A percentile compares a stretch with the other conserved stretches of the same genome.
Evolutionary conservation across 2,113 vertebrate genomes (phyloP).

Genomic region (Brachirus orientalis): DNA sequence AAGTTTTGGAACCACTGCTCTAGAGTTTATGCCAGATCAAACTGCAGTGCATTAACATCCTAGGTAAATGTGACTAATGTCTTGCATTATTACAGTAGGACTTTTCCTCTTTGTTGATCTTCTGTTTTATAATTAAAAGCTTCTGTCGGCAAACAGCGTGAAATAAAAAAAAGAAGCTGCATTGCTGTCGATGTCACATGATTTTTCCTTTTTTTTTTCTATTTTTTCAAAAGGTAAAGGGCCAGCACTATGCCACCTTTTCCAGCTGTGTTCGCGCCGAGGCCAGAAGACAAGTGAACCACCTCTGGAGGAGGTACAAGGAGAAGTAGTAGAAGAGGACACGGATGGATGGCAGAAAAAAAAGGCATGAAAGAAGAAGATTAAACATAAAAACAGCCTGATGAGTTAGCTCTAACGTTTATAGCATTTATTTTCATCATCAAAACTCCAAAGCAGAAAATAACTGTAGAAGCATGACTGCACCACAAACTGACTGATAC

Average conservation of each 20-base stretch:
- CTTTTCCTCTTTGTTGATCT: background rate
- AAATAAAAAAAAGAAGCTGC: no score
- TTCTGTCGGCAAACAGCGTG: no score
- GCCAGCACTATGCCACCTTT: conserved; percentile 41
- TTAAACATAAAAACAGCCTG: background rate
- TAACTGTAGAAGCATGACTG: conserved; percentile 36
- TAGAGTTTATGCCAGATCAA: no score
- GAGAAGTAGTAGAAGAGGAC: conserved; percentile 46
- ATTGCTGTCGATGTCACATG: background rate
- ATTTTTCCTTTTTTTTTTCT: conserved; percentile 16
- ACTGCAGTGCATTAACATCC: background rate
- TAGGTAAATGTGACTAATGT: background rate
- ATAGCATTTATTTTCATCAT: conserved; percentile 6
- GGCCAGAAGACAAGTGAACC: conserved; percentile 53
- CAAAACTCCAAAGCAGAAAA: conserved; percentile 7
- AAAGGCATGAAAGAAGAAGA: background rate
- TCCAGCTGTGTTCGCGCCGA: conserved; percentile 57
- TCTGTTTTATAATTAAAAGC: no score
- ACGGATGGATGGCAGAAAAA: no score
- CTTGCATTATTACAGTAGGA: background rate
- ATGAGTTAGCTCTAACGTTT: background rate
- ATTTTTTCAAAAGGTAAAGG: conserved; percentile 76
- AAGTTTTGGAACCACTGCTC: no score
- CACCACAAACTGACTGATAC: conserved; percentile 16
- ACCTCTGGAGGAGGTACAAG: conserved; percentile 61